phyloP scores from a whole-genome alignment of 2,113 vertebrate genomes.

The Varanus komodoensis region DNA sequence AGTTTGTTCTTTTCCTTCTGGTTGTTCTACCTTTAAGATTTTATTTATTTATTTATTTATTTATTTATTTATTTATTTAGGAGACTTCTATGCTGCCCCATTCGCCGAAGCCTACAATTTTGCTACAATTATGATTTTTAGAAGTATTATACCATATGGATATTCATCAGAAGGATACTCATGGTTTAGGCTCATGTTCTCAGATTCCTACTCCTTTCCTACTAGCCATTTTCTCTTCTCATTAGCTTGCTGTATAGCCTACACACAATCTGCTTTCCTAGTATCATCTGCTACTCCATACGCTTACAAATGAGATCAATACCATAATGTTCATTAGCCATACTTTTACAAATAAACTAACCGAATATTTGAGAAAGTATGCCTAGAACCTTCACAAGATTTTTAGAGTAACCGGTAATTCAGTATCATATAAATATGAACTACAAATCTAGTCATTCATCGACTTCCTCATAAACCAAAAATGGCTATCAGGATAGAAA shows the following conservation, averaged over 20 bases:
- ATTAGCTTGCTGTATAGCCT: conserved; percentile 32
- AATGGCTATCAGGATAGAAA: background rate
- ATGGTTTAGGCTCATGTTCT: conserved; percentile 40
- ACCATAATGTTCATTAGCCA: conserved; percentile 23
- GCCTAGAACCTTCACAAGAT: background rate
- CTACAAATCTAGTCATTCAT: conserved; percentile 26
- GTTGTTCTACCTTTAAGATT: conserved; percentile 15
- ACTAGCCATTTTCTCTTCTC: conserved; percentile 36
- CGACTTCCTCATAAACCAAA: conserved; percentile 31
- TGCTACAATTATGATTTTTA: conserved; percentile 33
- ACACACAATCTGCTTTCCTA: conserved; percentile 50
- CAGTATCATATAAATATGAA: conserved; percentile 49
- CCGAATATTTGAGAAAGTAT: background rate
- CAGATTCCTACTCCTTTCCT: conserved; percentile 19
- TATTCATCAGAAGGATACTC: conserved; percentile 45
- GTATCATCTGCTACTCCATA: conserved; percentile 45
- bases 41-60: no score
- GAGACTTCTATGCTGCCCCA: no score
- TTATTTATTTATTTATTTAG: no score
- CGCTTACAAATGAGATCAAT: background rate
- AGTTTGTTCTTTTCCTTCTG: conserved; percentile 17
- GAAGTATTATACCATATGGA: conserved; percentile 25
- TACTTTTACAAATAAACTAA: conserved; percentile 26
- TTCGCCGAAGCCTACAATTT: no score
- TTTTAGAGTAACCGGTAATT: conserved; percentile 46